Conservation (phyloP, 2,113 vertebrate species). For the Coptodon bakossiorum region DNA sequence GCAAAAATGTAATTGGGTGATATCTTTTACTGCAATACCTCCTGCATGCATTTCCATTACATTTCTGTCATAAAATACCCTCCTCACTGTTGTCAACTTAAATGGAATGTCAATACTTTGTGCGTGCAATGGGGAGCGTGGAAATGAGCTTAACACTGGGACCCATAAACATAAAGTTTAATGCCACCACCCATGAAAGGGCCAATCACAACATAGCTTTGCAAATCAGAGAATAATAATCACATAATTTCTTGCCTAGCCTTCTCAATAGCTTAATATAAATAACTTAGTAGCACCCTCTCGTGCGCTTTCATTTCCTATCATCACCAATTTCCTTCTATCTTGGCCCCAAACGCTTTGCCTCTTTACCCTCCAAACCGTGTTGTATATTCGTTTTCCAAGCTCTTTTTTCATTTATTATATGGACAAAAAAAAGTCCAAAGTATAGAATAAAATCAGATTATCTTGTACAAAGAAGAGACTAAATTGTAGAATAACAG, state of each 20-base stretch:
- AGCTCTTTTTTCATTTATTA: neutral
- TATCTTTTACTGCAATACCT: conserved; percentile 46
- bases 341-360: neutral
- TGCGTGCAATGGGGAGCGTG: conserved; percentile 55
- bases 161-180: conserved; percentile 66
- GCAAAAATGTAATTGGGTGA: conserved; percentile 62
- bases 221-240: conserved; percentile 61
- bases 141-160: conserved; percentile 65
- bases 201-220: conserved; percentile 40
- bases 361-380: neutral
- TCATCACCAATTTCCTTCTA: conserved; percentile 1
- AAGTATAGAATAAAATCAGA: conserved; percentile 13
- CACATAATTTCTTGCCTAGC: conserved; percentile 43
- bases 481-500: neutral
- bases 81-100: conserved; percentile 56
- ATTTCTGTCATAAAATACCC: conserved; percentile 56
- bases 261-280: conserved; percentile 56
- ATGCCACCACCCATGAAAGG: conserved; percentile 44
- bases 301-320: conserved; percentile 23
- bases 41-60: conserved; percentile 45
- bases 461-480: neutral
- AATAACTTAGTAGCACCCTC: conserved; percentile 42
- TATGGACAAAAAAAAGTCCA: neutral
- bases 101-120: conserved; percentile 68
- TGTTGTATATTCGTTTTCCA: neutral